Evolutionary conservation across 2,113 vertebrate species (phyloP), one percentile per base, ranked within the genome.

Genomic region (Ramphastos sulfuratus): DNA sequence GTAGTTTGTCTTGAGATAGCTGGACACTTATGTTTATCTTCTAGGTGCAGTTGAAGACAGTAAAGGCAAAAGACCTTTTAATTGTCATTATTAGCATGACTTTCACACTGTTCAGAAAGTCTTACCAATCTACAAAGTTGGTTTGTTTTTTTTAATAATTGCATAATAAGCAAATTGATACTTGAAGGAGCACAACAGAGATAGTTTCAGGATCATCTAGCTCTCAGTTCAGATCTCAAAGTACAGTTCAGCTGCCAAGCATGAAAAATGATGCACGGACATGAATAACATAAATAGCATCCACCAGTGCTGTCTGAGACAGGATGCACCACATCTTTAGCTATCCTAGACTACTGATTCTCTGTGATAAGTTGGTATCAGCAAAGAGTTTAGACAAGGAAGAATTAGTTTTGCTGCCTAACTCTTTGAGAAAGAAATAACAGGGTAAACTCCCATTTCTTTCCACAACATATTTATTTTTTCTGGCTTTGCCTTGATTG

Each of bases 11-110:
- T 89, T 89, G 31, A 87, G 78, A 33, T 81, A 75, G n/a, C 25
- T n/a, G 39, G 64, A 46, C 30, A 71, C 23, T 30, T 66, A 21
- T 64, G 42, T 72, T 82, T 30, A 27, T 91, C 50, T 82, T 73
- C 28, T 56, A 37, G 37, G 15, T 71, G 12, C n/a, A 25, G 84
- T 94, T 30, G 76, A 89, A 84, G 48, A 67, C 44, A 71, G 21
- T 55, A 89, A 92, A 75, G 54, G 67, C 46, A 81, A 89, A 95
- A 92, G 42, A 16, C 25, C 35, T 39, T 83, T 85, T 83, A 65
- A 87, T 85, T 73, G 37, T 15, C 63, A 24, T 76, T 85, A 87
- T 70, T 69, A 90, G n/a, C 44, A 72, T 37, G 67, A 25, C 15
- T 91, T 15, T 73, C 28, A 4, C 56, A 50, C 20, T 90, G 56